phyloP scores from a whole-genome alignment of 2,888 invertebrate species.

The Phaedon cochleariae region DNA sequence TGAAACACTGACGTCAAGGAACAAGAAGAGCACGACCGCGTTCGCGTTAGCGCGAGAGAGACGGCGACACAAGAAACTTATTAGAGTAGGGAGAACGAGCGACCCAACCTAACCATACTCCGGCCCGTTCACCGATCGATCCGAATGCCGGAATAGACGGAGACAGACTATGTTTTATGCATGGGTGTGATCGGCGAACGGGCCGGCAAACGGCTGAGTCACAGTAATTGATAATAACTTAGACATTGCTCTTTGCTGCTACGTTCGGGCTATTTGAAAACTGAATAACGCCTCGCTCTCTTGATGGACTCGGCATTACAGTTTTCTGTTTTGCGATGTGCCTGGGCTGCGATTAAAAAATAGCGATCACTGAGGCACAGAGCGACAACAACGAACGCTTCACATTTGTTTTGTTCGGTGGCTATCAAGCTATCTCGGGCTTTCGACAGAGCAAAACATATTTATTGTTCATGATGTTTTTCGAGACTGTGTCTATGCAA shows the following conservation, averaged over 20 bases:
- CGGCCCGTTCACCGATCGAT: constrained; percentile 59
- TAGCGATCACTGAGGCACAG: constrained; percentile 25
- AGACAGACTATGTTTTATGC: constrained; percentile 62
- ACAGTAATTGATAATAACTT: constrained; percentile 65
- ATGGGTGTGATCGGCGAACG: constrained; percentile 60
- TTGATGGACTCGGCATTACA: constrained; percentile 38
- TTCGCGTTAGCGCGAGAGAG: constrained; percentile 43
- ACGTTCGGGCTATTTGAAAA: constrained; percentile 47
- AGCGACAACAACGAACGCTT: constrained; percentile 10
- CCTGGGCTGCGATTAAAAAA: constrained; percentile 32
- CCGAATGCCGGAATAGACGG: constrained; percentile 64
- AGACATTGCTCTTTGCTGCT: constrained; percentile 58
- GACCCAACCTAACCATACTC: constrained; percentile 62
- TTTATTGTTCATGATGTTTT: constrained; percentile 33
- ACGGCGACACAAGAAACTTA: constrained; percentile 56
- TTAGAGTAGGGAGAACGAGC: constrained; percentile 60
- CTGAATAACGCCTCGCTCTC: constrained; percentile 47
- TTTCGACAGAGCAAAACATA: constrained; percentile 28
- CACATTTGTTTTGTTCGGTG: constrained; percentile 19
- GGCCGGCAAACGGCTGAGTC: constrained; percentile 63
- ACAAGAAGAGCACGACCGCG: constrained; percentile 48
- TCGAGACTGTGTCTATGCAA: constrained; percentile 12
- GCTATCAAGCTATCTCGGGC: constrained; percentile 23
- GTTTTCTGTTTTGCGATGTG: constrained; percentile 38
- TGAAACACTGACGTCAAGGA: constrained; percentile 62